Evolutionary conservation across 2,797 vertebrate genomes (phyloP).

Genomic region (Echiichthys vipera): DNA sequence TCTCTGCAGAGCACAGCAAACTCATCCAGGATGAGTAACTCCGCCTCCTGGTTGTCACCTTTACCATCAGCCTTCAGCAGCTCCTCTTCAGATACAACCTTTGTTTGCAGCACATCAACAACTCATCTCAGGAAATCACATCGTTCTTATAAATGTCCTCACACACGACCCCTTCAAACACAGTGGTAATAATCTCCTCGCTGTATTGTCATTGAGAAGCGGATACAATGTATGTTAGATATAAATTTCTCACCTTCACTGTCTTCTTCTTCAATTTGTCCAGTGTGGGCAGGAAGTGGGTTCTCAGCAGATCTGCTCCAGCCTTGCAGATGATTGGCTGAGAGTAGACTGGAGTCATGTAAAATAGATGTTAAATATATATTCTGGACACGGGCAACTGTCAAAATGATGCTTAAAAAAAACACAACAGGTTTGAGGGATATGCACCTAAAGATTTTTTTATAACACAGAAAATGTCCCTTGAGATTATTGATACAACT

Average conservation of each 20-base stretch:
- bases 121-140: constrained; percentile 5
- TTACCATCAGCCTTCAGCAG: constrained; percentile 92
- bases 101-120: constrained; percentile 11
- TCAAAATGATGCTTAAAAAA: constrained; percentile 6
- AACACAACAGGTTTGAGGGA: neutral
- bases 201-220: neutral
- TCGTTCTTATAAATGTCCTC: neutral
- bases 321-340: constrained; percentile 99
- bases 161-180: neutral
- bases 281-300: constrained; percentile 95
- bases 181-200: neutral
- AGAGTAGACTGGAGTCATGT: constrained; percentile 88
- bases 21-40: constrained; percentile 96
- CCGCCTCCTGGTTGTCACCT: constrained; percentile 94
- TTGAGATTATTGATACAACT: constrained; percentile 2
- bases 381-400: neutral
- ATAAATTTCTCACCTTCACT: constrained; percentile 82
- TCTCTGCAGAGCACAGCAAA: constrained; percentile 97
- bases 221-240: neutral
- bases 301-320: constrained; percentile 91
- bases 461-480: too few species aligned
- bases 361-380: constrained; percentile 4
- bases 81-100: constrained; percentile 94
- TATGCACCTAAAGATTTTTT: too few species aligned
- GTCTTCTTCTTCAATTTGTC: constrained; percentile 98